Conservation (phyloP, 1,140 invertebrate genomes). For the Philotrypesis tridentata region DNA sequence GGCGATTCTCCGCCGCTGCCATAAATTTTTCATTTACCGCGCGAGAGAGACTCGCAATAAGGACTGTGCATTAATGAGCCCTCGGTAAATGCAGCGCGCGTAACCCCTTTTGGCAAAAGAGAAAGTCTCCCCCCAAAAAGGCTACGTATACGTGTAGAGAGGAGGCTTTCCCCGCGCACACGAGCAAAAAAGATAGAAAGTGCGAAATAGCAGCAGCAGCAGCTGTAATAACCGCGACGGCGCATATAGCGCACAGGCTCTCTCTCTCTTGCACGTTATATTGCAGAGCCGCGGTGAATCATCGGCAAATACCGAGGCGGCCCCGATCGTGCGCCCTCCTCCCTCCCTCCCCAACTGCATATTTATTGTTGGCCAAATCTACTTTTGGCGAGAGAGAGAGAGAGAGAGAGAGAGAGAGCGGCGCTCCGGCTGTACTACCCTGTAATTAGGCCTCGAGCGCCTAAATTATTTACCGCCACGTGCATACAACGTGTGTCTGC, state of each 20-base stretch:
- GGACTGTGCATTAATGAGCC: too few relatives aligned
- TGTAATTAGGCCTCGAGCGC: constrained; percentile 36
- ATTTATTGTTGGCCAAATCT: constrained; percentile 48
- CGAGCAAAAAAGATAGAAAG: background rate
- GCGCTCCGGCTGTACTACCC: background rate
- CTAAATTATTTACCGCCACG: constrained; percentile 44
- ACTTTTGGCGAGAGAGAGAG: constrained; percentile 13
- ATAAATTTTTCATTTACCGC: too few relatives aligned
- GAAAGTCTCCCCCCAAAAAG: background rate
- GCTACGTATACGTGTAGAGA: background rate
- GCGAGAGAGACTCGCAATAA: too few relatives aligned
- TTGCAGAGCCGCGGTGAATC: constrained; percentile 40
- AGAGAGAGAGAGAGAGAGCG: too few relatives aligned
- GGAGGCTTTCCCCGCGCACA: background rate
- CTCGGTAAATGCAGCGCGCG: too few relatives aligned
- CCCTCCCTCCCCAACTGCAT: constrained; percentile 7
- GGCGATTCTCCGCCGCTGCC: too few relatives aligned
- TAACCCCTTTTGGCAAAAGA: background rate
- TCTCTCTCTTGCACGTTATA: too few relatives aligned
- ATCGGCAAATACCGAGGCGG: constrained; percentile 44
- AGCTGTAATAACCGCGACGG: constrained; percentile 2
- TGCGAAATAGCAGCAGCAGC: background rate
- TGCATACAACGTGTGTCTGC: background rate
- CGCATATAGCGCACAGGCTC: too few relatives aligned
- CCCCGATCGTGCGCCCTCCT: constrained; percentile 22